phyloP scores from a whole-genome alignment of 1,140 invertebrate genomes.

The Theocolax elegans region DNA sequence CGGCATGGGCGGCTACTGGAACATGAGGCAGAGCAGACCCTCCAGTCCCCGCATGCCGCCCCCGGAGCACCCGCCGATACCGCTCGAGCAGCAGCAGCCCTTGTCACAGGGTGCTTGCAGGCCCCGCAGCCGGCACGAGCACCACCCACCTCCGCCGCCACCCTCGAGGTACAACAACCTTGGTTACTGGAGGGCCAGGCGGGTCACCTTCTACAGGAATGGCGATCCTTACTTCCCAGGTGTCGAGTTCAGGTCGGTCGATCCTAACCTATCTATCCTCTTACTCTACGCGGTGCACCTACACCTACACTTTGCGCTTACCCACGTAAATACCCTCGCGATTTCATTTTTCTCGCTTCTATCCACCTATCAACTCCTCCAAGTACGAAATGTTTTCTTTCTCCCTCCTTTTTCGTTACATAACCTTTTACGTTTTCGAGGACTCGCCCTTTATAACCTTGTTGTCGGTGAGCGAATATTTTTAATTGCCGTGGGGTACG shows the following conservation, averaged over 20 bases:
- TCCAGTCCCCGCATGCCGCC: constrained; percentile 69
- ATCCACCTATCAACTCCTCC: too few species aligned
- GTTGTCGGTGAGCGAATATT: too few species aligned
- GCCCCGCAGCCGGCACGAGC: constrained; percentile 74
- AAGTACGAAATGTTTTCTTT: too few species aligned
- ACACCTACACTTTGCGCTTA: too few species aligned
- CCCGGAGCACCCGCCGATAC: constrained; percentile 65
- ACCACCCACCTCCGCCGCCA: constrained; percentile 66
- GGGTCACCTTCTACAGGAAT: constrained; percentile 93
- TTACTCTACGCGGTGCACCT: too few species aligned
- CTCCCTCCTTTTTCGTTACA: too few species aligned
- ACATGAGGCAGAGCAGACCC: constrained; percentile 66
- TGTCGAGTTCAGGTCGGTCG: constrained; percentile 78
- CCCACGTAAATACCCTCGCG: too few species aligned
- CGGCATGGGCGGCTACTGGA: constrained; percentile 70
- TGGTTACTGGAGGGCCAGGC: constrained; percentile 85
- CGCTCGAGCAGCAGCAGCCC: constrained; percentile 64
- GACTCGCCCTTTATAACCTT: too few species aligned
- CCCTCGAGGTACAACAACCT: constrained; percentile 79
- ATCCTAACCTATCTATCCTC: background rate
- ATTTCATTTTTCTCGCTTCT: too few species aligned
- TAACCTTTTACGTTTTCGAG: too few species aligned
- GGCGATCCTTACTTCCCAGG: constrained; percentile 92
- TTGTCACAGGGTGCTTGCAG: constrained; percentile 56
- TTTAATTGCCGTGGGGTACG: too few species aligned